Base-by-base conservation (phyloP, 2,797 vertebrate species). In the Mormyrus hasselquistii region DNA sequence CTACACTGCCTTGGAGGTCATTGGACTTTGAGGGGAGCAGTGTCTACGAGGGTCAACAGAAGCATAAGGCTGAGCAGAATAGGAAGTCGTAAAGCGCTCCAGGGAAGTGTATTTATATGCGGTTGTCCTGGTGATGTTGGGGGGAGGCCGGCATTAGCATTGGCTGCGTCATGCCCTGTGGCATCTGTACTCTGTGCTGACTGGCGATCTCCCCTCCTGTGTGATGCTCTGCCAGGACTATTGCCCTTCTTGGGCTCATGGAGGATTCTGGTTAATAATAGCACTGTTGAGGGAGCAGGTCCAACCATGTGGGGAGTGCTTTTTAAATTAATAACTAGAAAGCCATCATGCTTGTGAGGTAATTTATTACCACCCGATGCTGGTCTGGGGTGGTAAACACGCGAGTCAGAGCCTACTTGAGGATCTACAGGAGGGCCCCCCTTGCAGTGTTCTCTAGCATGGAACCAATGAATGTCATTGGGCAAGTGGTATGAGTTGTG, bases 121-220 rank as follows among this genome's bases (percentile, higher is more conserved):
- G 2, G 88, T 92, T 87, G 90, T 65, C 52, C 2, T 92, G 93
- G 91, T 90, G 90, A 88, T 90, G 50, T 9, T n/a, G 10, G 62
- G 89, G 69, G 65, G 0, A 0, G 4, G 16, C 4, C 90, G 62
- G 69, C 19, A 89, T 57, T 41, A 57, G 52, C 29, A 62, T 41
- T 57, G 89, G 91, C 82, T 69, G 88, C 6, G 73, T 62, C 87
- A 62, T 57, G n/a, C 73, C 47, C 49, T 90, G 86, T 69, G 22
- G 44, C 41, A n/a, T 50, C 69, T 9, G 8, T 8, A 88, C 88
- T 92, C 85, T 90, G 88, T 90, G 90, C 73, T 47, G 86, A 91
- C 89, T 12, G 25, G 88, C 86, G 7, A 50, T 29, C 52, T 14
- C 25, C 34, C 22, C 8, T 57, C 14, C 52, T 87, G 47, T 85